Evolutionary conservation across 2,888 invertebrate genomes (phyloP).

Genomic region (Agrotis clavis): DNA sequence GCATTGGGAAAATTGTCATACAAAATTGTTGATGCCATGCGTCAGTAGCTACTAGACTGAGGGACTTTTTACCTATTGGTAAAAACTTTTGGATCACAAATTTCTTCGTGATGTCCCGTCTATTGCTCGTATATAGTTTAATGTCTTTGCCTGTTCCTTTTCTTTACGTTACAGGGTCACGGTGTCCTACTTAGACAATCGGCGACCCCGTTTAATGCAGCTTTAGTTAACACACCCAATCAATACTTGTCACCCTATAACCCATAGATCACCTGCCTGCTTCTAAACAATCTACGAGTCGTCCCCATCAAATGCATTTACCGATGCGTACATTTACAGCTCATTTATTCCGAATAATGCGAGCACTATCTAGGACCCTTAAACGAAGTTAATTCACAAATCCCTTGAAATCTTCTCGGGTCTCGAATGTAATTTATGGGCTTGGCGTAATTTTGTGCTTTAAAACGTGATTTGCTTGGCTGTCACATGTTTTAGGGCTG

Average conservation of each 20-base stretch:
- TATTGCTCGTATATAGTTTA: no score
- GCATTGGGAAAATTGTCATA: no score
- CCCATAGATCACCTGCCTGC: conserved; percentile 24
- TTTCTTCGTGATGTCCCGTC: no score
- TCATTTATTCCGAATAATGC: conserved; percentile 74
- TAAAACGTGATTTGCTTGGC: conserved; percentile 71
- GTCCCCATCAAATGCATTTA: conserved; percentile 63
- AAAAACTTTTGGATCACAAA: no score
- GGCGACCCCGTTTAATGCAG: no score
- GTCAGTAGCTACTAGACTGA: no score
- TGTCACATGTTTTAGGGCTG: conserved; percentile 44
- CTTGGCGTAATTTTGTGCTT: conserved; percentile 68
- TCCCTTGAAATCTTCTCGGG: conserved; percentile 75
- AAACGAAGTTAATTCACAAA: conserved; percentile 73
- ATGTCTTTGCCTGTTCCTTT: no score
- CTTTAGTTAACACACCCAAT: background rate
- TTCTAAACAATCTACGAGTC: conserved; percentile 33
- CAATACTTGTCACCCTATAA: conserved; percentile 1
- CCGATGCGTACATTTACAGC: conserved; percentile 72
- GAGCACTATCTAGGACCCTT: conserved; percentile 63
- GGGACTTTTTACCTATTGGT: no score
- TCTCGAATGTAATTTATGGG: conserved; percentile 78
- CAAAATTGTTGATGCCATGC: no score
- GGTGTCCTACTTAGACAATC: no score
- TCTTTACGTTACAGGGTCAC: no score